A percentile compares a stretch with the other conserved stretches of the same genome.
These are phyloP conservation scores for Paguma larvata DNA, from an alignment of 2,797 vertebrate genomes.

Conservation along the genomic window DNA sequence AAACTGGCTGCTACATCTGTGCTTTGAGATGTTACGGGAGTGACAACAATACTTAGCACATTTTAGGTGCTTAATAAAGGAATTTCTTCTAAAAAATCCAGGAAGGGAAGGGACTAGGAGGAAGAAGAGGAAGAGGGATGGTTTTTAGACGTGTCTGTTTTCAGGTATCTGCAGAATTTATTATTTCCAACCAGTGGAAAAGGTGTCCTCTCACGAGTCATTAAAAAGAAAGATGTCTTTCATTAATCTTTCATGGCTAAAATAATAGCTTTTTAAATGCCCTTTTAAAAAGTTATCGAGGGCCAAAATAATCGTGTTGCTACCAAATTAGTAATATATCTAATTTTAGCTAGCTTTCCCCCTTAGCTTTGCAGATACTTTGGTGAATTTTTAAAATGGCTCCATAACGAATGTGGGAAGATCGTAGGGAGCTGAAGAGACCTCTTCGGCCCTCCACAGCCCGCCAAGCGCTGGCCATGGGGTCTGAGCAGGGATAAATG, in stretches of 20 bases:
- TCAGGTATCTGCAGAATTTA: not conserved
- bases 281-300: conserved; percentile 35
- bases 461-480: not conserved
- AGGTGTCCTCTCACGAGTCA: not conserved
- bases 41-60: not conserved
- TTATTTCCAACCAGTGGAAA: not conserved
- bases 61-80: not conserved
- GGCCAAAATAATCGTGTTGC: not conserved
- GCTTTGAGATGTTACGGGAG: conserved; percentile 7
- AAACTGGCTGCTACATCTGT: not conserved
- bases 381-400: not conserved
- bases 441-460: not conserved
- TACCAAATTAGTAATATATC: not conserved
- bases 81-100: conserved; percentile 28
- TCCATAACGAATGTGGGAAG: not conserved
- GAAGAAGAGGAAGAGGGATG: not conserved
- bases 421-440: not conserved
- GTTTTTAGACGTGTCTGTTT: conserved; percentile 5
- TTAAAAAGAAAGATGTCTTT: conserved; percentile 33
- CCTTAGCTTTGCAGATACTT: not conserved
- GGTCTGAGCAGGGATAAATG: not conserved
- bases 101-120: not conserved
- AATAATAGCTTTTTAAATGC: conserved; percentile 33
- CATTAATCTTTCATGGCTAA: conserved; percentile 9
- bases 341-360: not conserved